phyloP scores from a whole-genome alignment of 2,797 vertebrate species.

The Myotis vivesi region DNA sequence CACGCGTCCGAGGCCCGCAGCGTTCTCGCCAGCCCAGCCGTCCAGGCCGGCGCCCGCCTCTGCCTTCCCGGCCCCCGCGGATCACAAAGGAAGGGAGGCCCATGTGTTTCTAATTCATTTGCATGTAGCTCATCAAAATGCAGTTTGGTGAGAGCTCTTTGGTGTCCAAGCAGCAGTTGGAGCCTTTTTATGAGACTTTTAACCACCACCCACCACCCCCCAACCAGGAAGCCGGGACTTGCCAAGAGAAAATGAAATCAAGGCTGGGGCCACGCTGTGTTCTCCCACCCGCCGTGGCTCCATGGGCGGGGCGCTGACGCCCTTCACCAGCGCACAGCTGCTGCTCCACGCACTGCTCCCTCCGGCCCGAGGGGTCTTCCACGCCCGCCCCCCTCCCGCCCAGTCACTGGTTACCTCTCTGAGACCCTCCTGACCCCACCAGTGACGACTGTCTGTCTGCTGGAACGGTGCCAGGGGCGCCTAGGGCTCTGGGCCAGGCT shows the following conservation, averaged over 20 bases:
- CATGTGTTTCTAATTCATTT: slow-evolving; percentile 76
- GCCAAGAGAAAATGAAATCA: slow-evolving; percentile 71
- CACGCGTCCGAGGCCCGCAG: background rate
- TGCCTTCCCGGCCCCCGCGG: background rate
- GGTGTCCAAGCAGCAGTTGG: slow-evolving; percentile 73
- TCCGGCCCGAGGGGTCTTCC: fast-evolving
- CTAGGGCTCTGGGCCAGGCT: background rate
- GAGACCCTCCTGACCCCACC: background rate
- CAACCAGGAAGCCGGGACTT: slow-evolving; percentile 67
- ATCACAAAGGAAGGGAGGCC: slow-evolving; percentile 66
- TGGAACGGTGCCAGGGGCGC: background rate
- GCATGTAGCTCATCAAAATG: slow-evolving; percentile 76
- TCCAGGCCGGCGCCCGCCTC: background rate
- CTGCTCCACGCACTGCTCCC: background rate
- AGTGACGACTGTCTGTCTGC: background rate
- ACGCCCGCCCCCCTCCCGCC: background rate
- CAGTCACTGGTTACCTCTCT: background rate
- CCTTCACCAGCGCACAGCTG: background rate
- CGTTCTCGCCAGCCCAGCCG: background rate
- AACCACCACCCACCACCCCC: background rate
- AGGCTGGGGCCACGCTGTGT: background rate
- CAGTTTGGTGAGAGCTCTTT: slow-evolving; percentile 70
- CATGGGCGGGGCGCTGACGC: background rate
- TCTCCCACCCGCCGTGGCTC: background rate
- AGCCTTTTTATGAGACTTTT: slow-evolving; percentile 69